These are phyloP conservation scores for Microcebus tavaratra DNA, from an alignment of 2,113 vertebrate species.

Conservation along the genomic window DNA sequence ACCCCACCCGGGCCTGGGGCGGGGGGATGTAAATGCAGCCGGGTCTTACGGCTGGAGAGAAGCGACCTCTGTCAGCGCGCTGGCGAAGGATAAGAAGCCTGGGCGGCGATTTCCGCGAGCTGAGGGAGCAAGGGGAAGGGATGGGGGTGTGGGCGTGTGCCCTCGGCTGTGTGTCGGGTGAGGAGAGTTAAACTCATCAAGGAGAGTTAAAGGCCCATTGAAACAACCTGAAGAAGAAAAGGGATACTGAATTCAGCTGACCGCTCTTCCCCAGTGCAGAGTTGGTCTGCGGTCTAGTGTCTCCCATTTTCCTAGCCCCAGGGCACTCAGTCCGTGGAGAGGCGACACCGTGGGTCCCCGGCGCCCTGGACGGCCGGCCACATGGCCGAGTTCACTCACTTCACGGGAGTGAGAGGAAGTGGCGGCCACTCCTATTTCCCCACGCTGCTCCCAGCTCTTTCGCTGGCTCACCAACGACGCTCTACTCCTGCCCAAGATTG, in stretches of 20 bases:
- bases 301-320: not conserved
- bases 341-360: not conserved
- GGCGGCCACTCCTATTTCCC: not conserved
- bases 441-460: not conserved
- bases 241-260: not conserved
- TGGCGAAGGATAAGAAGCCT: not conserved
- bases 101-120: not conserved
- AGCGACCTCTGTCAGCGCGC: constrained; percentile 42
- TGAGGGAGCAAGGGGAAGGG: not conserved
- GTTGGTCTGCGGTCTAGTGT: not conserved
- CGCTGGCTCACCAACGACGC: not conserved
- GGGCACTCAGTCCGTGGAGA: not conserved
- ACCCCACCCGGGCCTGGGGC: constrained; percentile 43
- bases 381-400: not conserved
- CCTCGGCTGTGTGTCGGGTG: not conserved
- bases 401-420: not conserved
- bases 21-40: constrained; percentile 45
- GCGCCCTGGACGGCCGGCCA: not conserved
- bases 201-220: not conserved
- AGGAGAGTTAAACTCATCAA: not conserved
- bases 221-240: not conserved
- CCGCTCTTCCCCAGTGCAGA: not conserved
- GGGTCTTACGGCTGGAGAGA: not conserved
- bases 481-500: not conserved
- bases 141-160: not conserved